phyloP scores from a whole-genome alignment of 1,140 invertebrate species.

The Leguminivora glycinivorella region DNA sequence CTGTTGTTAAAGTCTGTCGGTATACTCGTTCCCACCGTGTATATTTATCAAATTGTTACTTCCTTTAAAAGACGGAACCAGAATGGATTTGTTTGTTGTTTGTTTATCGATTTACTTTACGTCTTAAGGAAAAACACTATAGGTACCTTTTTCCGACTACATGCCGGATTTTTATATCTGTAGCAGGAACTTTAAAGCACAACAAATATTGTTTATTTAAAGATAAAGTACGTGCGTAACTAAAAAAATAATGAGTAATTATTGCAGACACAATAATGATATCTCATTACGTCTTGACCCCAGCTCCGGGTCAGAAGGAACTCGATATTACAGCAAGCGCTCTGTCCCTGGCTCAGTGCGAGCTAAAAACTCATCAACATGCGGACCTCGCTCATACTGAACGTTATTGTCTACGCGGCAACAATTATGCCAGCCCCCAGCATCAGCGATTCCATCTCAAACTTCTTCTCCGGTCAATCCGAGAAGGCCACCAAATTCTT shows the following conservation, averaged over 20 bases:
- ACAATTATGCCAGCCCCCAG: conserved; percentile 4
- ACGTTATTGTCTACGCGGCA: neutral
- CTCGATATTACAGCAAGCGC: conserved; percentile 25
- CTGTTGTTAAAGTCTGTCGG: too few species aligned
- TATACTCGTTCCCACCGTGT: too few species aligned
- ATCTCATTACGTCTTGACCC: conserved; percentile 23
- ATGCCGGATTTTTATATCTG: conserved; percentile 9
- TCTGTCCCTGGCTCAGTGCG: conserved; percentile 19
- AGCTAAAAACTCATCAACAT: conserved; percentile 25
- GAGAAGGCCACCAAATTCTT: conserved; percentile 45
- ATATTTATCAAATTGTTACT: too few species aligned
- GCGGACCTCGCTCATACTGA: neutral
- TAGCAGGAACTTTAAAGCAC: neutral
- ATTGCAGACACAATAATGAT: conserved; percentile 27
- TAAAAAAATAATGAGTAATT: neutral
- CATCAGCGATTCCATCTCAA: neutral
- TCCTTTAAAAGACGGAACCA: too few species aligned
- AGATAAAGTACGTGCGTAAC: conserved; percentile 11
- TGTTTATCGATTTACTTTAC: too few species aligned
- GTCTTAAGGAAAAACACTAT: neutral
- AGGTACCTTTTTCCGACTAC: neutral
- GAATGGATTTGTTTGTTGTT: too few species aligned
- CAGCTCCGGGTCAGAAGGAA: conserved; percentile 27
- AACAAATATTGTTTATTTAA: conserved; percentile 18
- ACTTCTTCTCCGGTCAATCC: conserved; percentile 34